Percentiles rank a stretch among this genome's conserved stretches.
phyloP scores from a whole-genome alignment of 2,113 vertebrate species.

The Neoarius graeffei region DNA sequence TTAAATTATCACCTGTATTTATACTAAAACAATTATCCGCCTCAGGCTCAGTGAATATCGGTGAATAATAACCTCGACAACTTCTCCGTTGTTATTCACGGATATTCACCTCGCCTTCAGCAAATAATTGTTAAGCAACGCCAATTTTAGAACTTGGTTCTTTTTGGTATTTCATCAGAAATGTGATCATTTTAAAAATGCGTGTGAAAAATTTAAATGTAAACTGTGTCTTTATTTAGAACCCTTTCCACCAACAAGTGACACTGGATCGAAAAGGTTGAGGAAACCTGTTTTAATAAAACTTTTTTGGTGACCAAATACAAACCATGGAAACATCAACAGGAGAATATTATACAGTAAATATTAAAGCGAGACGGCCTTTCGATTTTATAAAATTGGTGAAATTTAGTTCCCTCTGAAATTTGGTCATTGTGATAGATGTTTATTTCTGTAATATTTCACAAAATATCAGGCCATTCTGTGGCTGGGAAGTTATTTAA shows the following conservation, averaged over 20 bases:
- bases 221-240: neutral
- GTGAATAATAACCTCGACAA: too few relatives aligned
- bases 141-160: neutral
- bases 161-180: neutral
- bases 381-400: too few relatives aligned
- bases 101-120: too few relatives aligned
- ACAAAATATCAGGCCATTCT: too few relatives aligned
- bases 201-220: neutral
- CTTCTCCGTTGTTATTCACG: too few relatives aligned
- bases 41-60: too few relatives aligned
- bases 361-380: neutral
- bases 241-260: neutral
- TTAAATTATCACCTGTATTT: too few relatives aligned
- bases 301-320: neutral
- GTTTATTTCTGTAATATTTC: too few relatives aligned
- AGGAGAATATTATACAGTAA: neutral
- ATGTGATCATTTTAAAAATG: neutral
- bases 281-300: neutral
- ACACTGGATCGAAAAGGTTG: neutral
- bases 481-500: too few relatives aligned
- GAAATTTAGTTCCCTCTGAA: too few relatives aligned
- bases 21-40: too few relatives aligned
- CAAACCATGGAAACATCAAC: neutral
- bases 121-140: neutral
- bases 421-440: too few relatives aligned